Base-by-base conservation (phyloP, 1,140 invertebrate genomes). In the Aethina tumida region DNA sequence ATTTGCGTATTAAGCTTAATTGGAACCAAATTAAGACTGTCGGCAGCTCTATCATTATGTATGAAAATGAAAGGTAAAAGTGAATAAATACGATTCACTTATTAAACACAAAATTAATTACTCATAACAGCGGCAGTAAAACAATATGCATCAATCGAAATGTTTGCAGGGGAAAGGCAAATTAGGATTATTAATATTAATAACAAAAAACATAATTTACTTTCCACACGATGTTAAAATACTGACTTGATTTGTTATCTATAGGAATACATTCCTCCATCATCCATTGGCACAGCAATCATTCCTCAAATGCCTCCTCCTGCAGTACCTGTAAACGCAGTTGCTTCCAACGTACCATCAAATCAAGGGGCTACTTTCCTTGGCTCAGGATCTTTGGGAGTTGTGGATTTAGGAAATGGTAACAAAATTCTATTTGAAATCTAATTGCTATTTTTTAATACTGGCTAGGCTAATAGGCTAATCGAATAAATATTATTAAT, bases 331-430 rank as follows among this genome's bases (percentile, higher is more conserved):
- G 50, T 55, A 4, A 53, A 55, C 36, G 50, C 53, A 6, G 53
- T 35, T 5, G 53, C 50, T n/a, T 20, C 48, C 6, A 55, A 55
- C 30, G 49, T 55, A 4, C 53, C 50, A 6, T 12, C 36, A 1
- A 41, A 39, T 20, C 33, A 41, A 19, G 50, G 50, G 9, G 53
- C 53, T 3, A 48, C 51, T 12, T 55, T 50, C 32, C 37, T 55
- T n/a, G 53, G 53, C 16, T 55, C 53, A n/a, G 53, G 53, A 21
- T 35, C 53, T 1, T 10, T 55, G 13, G 53, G 53, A 15, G 53
- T 55, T 9, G 36, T 55, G 6, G 24, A 44, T 39, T 42, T 55
- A 19, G 50, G 53, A 30, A 50, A 52, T 32, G 53, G 50, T 44
- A 32, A 21, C n/a, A n/a, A n/a, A n/a, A n/a, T n/a, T n/a, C n/a